Evolutionary conservation across 2,888 invertebrate genomes (phyloP).

Genomic region (Aethes cnicana): DNA sequence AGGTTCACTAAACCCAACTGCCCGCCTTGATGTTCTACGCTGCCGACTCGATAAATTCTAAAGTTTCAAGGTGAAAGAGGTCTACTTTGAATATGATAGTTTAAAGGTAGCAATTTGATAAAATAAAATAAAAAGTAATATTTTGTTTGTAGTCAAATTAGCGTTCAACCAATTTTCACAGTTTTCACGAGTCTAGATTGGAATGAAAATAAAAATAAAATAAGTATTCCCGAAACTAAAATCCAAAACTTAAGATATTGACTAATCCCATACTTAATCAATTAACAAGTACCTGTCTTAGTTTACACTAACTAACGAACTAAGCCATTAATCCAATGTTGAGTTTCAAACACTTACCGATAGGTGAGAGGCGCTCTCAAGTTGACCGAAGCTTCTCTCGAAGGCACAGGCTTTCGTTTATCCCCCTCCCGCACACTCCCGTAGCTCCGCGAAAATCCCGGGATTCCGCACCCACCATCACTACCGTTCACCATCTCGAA

Average conservation of each 20-base stretch:
- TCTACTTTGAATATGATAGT: neutral
- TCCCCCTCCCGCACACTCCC: constrained; percentile 74
- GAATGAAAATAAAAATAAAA: no score
- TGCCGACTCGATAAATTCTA: neutral
- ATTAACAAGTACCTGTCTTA: no score
- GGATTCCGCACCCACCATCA: constrained; percentile 56
- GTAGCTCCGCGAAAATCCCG: constrained; percentile 64
- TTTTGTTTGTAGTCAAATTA: no score
- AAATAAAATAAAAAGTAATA: constrained; percentile 3
- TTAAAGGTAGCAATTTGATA: neutral
- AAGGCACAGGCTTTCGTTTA: constrained; percentile 48
- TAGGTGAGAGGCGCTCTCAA: constrained; percentile 77
- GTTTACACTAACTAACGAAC: no score
- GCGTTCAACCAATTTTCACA: no score
- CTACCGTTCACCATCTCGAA: constrained; percentile 59
- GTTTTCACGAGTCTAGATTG: no score
- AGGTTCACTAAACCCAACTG: constrained; percentile 9
- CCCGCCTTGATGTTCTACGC: constrained; percentile 2
- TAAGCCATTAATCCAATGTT: no score
- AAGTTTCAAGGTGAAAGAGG: neutral
- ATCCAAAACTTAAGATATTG: no score
- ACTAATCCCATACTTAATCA: no score
- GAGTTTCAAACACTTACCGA: constrained; percentile 68
- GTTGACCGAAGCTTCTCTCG: constrained; percentile 64
- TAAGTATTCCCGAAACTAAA: no score